phyloP scores from a whole-genome alignment of 2,888 invertebrate species.

The Yponomeuta malinellus region DNA sequence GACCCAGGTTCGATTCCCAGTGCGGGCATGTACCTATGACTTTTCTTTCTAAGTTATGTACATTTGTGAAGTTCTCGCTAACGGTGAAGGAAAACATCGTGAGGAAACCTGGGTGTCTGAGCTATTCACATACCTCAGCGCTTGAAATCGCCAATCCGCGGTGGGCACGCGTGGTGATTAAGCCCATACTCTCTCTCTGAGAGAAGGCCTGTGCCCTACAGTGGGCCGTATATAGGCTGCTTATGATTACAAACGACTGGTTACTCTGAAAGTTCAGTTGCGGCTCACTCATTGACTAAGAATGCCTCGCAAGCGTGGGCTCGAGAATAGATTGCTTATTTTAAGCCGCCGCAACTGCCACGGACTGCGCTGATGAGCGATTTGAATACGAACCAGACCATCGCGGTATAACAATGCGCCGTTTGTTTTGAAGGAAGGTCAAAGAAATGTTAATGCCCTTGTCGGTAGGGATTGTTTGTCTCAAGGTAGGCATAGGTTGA shows the following conservation, averaged over 20 bases:
- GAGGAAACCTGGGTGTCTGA: too few species aligned
- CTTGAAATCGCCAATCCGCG: too few species aligned
- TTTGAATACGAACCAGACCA: background rate
- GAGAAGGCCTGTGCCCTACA: too few species aligned
- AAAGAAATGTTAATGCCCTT: background rate
- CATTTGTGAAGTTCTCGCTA: too few species aligned
- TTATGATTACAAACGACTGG: background rate
- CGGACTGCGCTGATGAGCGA: background rate
- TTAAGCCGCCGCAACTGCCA: slow-evolving; percentile 2
- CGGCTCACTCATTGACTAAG: slow-evolving; percentile 12
- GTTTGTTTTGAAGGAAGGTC: background rate
- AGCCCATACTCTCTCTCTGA: too few species aligned
- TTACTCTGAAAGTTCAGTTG: background rate
- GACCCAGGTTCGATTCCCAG: too few species aligned
- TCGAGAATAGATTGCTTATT: slow-evolving; percentile 6
- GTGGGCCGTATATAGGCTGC: too few species aligned
- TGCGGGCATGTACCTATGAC: too few species aligned
- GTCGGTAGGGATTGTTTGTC: background rate
- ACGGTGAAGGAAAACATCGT: too few species aligned
- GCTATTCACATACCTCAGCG: too few species aligned
- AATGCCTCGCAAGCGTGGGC: slow-evolving; percentile 8
- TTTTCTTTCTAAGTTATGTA: too few species aligned
- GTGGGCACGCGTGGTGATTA: too few species aligned
- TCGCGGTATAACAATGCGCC: background rate
- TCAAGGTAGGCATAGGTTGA: background rate